Evolutionary conservation across 2,113 vertebrate genomes (phyloP), one percentile per base, ranked within the genome.

Genomic region (Monarcha castaneiventris): DNA sequence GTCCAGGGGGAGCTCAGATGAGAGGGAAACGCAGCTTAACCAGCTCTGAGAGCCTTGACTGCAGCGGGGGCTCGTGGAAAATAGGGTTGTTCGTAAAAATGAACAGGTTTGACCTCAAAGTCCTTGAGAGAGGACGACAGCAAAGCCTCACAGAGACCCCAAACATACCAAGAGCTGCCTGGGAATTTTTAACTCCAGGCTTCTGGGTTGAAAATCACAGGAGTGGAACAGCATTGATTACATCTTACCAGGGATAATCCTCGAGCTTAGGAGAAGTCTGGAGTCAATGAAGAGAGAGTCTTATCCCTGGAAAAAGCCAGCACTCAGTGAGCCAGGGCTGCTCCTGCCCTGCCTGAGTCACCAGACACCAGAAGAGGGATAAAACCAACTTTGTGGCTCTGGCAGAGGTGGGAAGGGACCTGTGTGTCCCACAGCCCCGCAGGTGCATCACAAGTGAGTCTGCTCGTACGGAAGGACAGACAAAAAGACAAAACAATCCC

Each of bases 331-430:
- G 32, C 16, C 54, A 80, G 41, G 41, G 71, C 35, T 4, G 3
- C 33, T 61, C 62, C 11, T 11, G 19, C 62, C 54, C 94, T 89
- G 44, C 27, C 63, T 30, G 29, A 41, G 44, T 9, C 77, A 71
- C 46, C 8, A 1, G 54, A 17, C 58, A 8, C 35, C 1, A 3
- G 0, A 10, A 23, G 37, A 62, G 16, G 10, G 44, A 51, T 6
- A 64, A 83, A 63, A 59, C 14, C 67, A 56, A 39, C 33, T 37
- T 1, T 4, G 29, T 37, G 26, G 35, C 61, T 90, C n/a, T 76
- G 63, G 62, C 13, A 22, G 86, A 73, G 39, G 58, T 11, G 16
- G 83, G 54, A 79, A 82, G 39, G 73, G 39, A 55, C 9, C 56
- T 12, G 33, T 11, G 51, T 37, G 43, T 46, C 73, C 79, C 72